Evolutionary conservation across 2,113 vertebrate genomes (phyloP).

Genomic region (Semicossyphus pulcher): DNA sequence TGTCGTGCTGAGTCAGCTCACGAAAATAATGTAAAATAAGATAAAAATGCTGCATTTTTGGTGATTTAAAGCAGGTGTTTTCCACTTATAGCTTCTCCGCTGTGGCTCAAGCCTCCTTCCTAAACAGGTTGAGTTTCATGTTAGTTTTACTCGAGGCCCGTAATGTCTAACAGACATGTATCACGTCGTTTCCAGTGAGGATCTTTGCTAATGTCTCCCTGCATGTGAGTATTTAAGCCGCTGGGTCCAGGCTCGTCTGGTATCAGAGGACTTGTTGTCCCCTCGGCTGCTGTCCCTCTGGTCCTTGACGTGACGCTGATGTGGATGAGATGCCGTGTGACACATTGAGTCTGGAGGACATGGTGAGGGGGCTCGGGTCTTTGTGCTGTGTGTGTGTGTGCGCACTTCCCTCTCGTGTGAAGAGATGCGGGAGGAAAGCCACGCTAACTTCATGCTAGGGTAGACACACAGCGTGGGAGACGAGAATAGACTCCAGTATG

Average conservation of each 20-base stretch:
- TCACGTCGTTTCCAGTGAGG: conserved; percentile 20
- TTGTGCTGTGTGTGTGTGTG: not conserved
- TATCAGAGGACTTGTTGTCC: conserved; percentile 39
- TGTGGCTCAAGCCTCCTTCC: not conserved
- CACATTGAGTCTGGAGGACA: conserved; percentile 54
- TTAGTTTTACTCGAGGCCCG: not conserved
- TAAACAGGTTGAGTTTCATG: not conserved
- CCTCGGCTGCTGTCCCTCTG: conserved; percentile 2
- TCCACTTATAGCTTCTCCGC: not conserved
- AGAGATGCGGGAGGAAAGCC: conserved; percentile 31
- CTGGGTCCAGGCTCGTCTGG: conserved; percentile 8
- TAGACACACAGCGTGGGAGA: conserved; percentile 9
- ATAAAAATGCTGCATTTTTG: no score
- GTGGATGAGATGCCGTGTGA: conserved; percentile 58
- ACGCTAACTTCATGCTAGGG: conserved; percentile 41
- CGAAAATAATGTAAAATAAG: not conserved
- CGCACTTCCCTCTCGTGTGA: conserved; percentile 6
- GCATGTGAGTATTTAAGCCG: conserved; percentile 19
- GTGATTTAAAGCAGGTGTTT: not conserved
- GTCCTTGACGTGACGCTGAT: conserved; percentile 51
- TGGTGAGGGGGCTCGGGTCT: conserved; percentile 11
- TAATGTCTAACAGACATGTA: conserved; percentile 1
- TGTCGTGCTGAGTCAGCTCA: conserved; percentile 45
- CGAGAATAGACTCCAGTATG: conserved; percentile 45
- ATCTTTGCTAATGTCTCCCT: not conserved